Conservation (phyloP, 2,888 invertebrate species). For the Drosophila pseudotalamancana region DNA sequence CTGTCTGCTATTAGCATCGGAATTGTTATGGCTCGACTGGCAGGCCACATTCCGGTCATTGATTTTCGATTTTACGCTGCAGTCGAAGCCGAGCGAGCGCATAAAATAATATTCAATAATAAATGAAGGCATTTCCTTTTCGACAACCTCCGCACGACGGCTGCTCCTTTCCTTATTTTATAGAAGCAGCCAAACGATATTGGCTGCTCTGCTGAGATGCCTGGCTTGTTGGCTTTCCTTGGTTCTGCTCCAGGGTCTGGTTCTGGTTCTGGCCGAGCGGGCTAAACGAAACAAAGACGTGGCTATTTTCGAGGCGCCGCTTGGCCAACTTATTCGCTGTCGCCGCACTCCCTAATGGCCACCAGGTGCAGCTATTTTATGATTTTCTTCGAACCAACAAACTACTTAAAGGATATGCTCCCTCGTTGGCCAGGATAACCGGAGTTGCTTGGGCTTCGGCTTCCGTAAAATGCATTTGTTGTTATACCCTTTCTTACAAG, state of each 20-base stretch:
- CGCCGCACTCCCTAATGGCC: slow-evolving; percentile 70
- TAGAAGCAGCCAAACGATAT: slow-evolving; percentile 65
- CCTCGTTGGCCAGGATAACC: slow-evolving; percentile 32
- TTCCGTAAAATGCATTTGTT: slow-evolving; percentile 51
- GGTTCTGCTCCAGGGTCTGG: background rate
- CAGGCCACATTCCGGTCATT: slow-evolving; percentile 70
- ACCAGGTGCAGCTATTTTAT: slow-evolving; percentile 77
- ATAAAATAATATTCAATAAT: slow-evolving; percentile 80
- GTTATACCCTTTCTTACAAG: background rate
- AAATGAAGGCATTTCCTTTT: slow-evolving; percentile 78
- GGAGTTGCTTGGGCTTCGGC: slow-evolving; percentile 27
- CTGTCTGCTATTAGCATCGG: slow-evolving; percentile 65
- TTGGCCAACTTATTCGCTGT: slow-evolving; percentile 38
- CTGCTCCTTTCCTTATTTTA: slow-evolving; percentile 57
- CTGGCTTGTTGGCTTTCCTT: slow-evolving; percentile 14
- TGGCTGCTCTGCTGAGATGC: slow-evolving; percentile 37
- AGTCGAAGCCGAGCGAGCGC: slow-evolving; percentile 60
- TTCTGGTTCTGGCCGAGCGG: slow-evolving; percentile 48
- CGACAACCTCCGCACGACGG: slow-evolving; percentile 23
- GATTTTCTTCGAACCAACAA: slow-evolving; percentile 73
- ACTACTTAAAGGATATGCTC: slow-evolving; percentile 70
- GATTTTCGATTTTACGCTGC: slow-evolving; percentile 77
- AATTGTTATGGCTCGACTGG: slow-evolving; percentile 68
- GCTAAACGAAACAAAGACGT: slow-evolving; percentile 63
- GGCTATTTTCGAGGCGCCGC: slow-evolving; percentile 52